Base-by-base conservation (phyloP, 2,797 vertebrate genomes). In the Kryptopterus vitreolus region DNA sequence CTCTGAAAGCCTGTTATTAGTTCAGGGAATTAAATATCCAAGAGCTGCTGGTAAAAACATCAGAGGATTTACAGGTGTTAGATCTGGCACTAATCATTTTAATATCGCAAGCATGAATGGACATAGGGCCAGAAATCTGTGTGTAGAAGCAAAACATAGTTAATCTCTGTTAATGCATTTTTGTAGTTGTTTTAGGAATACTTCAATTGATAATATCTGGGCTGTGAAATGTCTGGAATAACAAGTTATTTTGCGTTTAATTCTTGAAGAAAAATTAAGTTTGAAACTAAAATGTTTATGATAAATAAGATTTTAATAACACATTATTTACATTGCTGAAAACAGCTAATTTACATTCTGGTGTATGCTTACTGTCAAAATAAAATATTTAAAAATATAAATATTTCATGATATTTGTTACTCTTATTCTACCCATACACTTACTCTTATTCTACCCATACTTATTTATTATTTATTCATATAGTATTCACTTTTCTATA, bases 1-100 rank as follows among this genome's bases (percentile, higher is more conserved):
- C 89, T 93, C 90, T 91, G 87, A 89, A 88, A 90, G 90, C 87
- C 90, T 91, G 90, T 92, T 93, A 91, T 93, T 92, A 92, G 90
- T n/a, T 82, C 85, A 87, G 85, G 61, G 91, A 90, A 91, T 94
- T 88, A 88, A 90, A 89, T 92, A 91, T 91, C 88, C 24, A 82
- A 84, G 84, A 88, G 90, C 78, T 81, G 83, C 86, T 81, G 85
- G 89, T 86, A 87, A 91, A 83, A 89, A 89, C 85, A 86, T 81
- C 85, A 88, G 87, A 89, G 85, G 87, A 86, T 87, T 88, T 89
- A 88, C 76, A 89, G 80, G 81, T 88, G 86, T 85, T 85, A 87
- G 85, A 85, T 85, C 1, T 84, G 61, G 83, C 81, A 77, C 82
- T 83, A 78, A 87, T 86, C 79, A 84, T 48, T 81, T 79, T 78